These are phyloP conservation scores for Xenentodon cancila DNA, from an alignment of 2,797 vertebrate species.

Conservation along the genomic window DNA sequence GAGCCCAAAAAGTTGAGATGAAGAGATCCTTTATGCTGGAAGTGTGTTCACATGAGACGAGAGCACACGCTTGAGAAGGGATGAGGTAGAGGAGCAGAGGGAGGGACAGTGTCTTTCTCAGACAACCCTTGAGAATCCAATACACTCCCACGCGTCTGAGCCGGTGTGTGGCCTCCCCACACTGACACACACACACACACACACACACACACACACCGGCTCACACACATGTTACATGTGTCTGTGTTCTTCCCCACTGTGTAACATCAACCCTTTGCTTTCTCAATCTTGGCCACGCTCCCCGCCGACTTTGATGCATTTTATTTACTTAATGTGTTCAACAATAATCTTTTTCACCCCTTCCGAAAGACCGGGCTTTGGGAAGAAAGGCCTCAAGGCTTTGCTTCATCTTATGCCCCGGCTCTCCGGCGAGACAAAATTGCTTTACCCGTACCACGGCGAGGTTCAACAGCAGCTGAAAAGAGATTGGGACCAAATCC, in stretches of 20 bases:
- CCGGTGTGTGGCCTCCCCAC: slow-evolving; percentile 71
- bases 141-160: slow-evolving; percentile 76
- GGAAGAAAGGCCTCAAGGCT: slow-evolving; percentile 76
- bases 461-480: slow-evolving; percentile 84
- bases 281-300: slow-evolving; percentile 73
- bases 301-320: slow-evolving; percentile 74
- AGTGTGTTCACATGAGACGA: slow-evolving; percentile 76
- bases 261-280: slow-evolving; percentile 68
- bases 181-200: slow-evolving; percentile 37
- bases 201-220: slow-evolving; percentile 30
- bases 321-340: slow-evolving; percentile 60
- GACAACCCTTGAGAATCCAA: slow-evolving; percentile 75
- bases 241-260: slow-evolving; percentile 58
- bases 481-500: slow-evolving; percentile 82
- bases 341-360: slow-evolving; percentile 85
- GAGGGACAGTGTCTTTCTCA: slow-evolving; percentile 74
- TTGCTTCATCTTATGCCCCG: slow-evolving; percentile 73
- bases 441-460: slow-evolving; percentile 78
- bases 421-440: slow-evolving; percentile 79
- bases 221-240: slow-evolving; percentile 62
- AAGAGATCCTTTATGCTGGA: slow-evolving; percentile 77
- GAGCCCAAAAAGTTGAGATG: slow-evolving; percentile 60
- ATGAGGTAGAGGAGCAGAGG: slow-evolving; percentile 59
- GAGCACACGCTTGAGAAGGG: slow-evolving; percentile 71
- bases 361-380: slow-evolving; percentile 70